These are phyloP conservation scores for Pagrus major DNA, from an alignment of 2,113 vertebrate genomes.

Conservation along the genomic window DNA sequence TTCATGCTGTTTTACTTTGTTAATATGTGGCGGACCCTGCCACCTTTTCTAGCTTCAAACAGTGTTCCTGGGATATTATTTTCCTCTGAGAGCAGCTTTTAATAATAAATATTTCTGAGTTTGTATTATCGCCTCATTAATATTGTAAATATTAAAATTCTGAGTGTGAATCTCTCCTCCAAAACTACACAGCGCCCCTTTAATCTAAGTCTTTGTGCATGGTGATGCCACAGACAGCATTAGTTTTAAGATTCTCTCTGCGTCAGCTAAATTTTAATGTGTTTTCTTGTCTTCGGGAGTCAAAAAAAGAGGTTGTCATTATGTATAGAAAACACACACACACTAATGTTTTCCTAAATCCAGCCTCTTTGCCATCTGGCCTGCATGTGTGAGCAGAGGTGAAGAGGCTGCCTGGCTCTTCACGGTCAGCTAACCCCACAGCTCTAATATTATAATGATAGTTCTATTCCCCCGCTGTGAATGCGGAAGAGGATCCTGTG, in stretches of 20 bases:
- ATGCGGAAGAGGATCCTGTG: conserved; percentile 73
- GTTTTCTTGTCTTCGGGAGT: not conserved
- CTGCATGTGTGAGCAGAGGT: conserved; percentile 73
- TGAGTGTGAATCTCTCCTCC: too few species aligned
- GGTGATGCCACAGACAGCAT: not conserved
- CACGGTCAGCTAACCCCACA: conserved; percentile 71
- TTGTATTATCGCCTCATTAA: too few species aligned
- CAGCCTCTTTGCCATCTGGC: conserved; percentile 67
- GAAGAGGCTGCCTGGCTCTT: conserved; percentile 58
- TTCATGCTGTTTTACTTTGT: too few species aligned
- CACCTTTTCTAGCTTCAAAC: too few species aligned
- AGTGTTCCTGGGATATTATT: too few species aligned
- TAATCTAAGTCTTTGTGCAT: not conserved
- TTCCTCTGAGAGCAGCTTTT: too few species aligned
- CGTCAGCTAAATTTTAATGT: not conserved
- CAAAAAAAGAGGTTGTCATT: conserved; percentile 17
- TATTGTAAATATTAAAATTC: too few species aligned
- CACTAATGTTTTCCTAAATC: conserved; percentile 42
- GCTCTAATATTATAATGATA: conserved; percentile 73
- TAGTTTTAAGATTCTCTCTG: not conserved
- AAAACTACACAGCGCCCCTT: too few species aligned
- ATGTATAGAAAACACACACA: conserved; percentile 44
- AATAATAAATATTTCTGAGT: too few species aligned
- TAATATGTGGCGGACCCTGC: too few species aligned
- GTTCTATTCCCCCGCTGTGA: conserved; percentile 71